phyloP scores from a whole-genome alignment of 2,888 invertebrate species.

The Kryphioiulus occultus region DNA sequence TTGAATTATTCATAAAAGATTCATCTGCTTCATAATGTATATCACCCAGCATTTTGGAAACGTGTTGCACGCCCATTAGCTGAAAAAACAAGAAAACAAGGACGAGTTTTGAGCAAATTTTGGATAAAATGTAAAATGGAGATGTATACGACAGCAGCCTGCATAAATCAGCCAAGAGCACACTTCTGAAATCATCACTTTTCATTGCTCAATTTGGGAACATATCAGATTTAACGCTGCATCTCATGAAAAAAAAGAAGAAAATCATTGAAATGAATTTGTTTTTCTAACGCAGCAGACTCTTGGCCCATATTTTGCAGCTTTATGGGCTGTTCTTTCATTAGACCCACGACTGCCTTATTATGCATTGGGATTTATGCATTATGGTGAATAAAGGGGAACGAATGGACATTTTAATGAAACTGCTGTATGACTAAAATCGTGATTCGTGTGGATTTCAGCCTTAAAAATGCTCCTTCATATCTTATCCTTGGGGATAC shows the following conservation, averaged over 20 bases:
- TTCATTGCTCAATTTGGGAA: conserved; percentile 22
- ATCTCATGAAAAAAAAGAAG: background rate
- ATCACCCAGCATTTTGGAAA: background rate
- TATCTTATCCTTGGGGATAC: background rate
- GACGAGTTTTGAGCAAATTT: background rate
- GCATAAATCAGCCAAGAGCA: background rate
- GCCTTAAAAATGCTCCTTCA: background rate
- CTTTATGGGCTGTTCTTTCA: background rate
- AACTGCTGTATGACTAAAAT: background rate
- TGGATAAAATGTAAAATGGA: background rate
- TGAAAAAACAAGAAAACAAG: background rate
- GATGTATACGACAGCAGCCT: background rate
- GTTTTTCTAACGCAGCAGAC: background rate
- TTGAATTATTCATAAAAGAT: conserved; percentile 40
- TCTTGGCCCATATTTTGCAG: background rate
- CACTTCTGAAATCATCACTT: background rate
- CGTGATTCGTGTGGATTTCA: background rate
- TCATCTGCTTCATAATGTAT: background rate
- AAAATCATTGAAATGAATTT: background rate
- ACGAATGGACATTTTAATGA: background rate
- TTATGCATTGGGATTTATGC: background rate
- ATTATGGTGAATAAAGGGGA: background rate
- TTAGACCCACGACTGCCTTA: background rate
- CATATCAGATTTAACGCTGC: background rate
- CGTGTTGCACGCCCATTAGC: conserved; percentile 38